phyloP scores from a whole-genome alignment of 23 tunicate genomes.

The Halocynthia roretzi region DNA sequence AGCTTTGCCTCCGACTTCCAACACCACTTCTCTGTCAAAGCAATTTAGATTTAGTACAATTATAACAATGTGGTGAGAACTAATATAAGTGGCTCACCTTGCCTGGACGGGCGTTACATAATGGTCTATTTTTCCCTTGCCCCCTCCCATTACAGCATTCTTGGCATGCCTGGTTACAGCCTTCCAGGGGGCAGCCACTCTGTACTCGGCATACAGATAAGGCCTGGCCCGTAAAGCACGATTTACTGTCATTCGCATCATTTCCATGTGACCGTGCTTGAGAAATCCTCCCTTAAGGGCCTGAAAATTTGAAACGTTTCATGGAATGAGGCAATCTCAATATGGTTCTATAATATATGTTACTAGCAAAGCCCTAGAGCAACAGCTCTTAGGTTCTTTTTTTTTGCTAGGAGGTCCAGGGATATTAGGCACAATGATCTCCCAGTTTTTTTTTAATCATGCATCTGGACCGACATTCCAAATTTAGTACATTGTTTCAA shows the following conservation, averaged over 20 bases:
- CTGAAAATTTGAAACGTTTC: neutral
- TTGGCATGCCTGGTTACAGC: constrained; percentile 85
- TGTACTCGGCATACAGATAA: constrained; percentile 49
- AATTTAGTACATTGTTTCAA: too few species aligned
- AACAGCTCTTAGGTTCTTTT: too few species aligned
- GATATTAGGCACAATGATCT: too few species aligned
- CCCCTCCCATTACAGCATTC: constrained; percentile 97
- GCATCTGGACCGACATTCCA: too few species aligned
- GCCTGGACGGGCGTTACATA: constrained; percentile 86
- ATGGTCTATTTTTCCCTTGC: constrained; percentile 86
- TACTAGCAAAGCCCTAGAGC: too few species aligned
- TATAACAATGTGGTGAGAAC: neutral
- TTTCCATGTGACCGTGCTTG: constrained; percentile 41
- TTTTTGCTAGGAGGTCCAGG: too few species aligned
- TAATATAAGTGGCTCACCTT: neutral
- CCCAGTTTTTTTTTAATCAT: too few species aligned
- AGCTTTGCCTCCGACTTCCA: constrained; percentile 75
- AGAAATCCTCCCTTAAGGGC: constrained; percentile 76
- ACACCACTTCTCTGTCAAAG: constrained; percentile 45
- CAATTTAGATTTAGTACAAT: neutral
- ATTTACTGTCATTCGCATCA: constrained; percentile 35
- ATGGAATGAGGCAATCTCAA: too few species aligned
- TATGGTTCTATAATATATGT: too few species aligned
- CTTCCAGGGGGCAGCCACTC: constrained; percentile 62
- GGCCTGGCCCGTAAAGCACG: constrained; percentile 37